Evolutionary conservation across 1,140 invertebrate species (phyloP).

Genomic region (Xylocopa sonorina): DNA sequence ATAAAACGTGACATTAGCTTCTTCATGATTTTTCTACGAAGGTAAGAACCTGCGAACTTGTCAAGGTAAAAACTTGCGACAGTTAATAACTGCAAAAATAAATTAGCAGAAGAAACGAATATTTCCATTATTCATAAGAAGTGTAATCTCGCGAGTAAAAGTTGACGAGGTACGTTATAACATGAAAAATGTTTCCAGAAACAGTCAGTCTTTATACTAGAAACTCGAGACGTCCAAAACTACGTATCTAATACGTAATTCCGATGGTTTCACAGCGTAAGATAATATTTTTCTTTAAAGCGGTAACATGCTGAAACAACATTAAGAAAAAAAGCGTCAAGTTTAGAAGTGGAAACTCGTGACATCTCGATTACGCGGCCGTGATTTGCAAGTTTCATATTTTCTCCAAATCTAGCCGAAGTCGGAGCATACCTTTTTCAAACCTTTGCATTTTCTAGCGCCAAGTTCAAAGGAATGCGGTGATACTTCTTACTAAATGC

Average conservation of each 20-base stretch:
- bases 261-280: background rate
- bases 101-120: too few relatives aligned
- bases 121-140: too few relatives aligned
- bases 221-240: background rate
- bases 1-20: background rate
- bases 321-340: background rate
- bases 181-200: background rate
- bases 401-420: background rate
- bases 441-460: background rate
- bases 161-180: background rate
- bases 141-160: too few relatives aligned
- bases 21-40: background rate
- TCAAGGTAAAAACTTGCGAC: too few relatives aligned
- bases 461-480: background rate
- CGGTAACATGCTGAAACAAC: background rate
- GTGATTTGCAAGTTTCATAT: background rate
- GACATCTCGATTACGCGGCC: background rate
- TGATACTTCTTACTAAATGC: background rate
- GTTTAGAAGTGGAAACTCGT: background rate
- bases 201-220: background rate
- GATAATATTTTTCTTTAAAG: constrained; percentile 1
- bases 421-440: background rate
- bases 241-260: background rate
- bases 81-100: too few relatives aligned
- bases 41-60: too few relatives aligned